Evolutionary conservation across 2,797 vertebrate genomes (phyloP).

Genomic region (Coreius guichenoti): DNA sequence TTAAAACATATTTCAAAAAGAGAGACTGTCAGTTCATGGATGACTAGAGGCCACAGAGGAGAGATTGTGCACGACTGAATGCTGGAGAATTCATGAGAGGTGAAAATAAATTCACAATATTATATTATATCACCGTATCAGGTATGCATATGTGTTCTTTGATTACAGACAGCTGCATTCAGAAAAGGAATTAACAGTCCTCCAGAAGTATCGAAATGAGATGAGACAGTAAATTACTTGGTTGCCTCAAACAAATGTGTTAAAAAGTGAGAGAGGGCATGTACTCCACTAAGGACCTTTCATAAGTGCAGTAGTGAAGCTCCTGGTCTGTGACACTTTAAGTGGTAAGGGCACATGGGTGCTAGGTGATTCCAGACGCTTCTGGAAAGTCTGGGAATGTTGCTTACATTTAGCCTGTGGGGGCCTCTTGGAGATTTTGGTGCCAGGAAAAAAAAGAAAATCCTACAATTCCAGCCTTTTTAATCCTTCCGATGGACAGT

Average conservation of each 20-base stretch:
- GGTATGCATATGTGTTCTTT: constrained; percentile 19
- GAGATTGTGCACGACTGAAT: constrained; percentile 46
- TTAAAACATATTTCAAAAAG: constrained; percentile 73
- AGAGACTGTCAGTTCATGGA: constrained; percentile 70
- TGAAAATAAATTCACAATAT: constrained; percentile 47
- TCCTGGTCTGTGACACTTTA: constrained; percentile 43
- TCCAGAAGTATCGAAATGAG: not conserved
- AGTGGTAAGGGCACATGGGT: constrained; percentile 39
- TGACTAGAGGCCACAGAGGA: constrained; percentile 53
- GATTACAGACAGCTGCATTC: constrained; percentile 29
- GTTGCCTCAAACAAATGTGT: constrained; percentile 21
- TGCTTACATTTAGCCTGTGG: constrained; percentile 62
- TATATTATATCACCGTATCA: constrained; percentile 41
- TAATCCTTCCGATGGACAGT: constrained; percentile 68
- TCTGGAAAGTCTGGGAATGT: constrained; percentile 56
- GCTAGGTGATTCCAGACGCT: constrained; percentile 55
- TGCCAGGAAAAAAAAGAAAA: constrained; percentile 73
- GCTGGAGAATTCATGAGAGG: constrained; percentile 39
- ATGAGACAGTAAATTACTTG: not conserved
- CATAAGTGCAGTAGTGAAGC: constrained; percentile 29
- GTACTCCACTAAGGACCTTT: constrained; percentile 16
- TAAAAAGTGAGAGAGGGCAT: not conserved
- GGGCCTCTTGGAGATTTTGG: constrained; percentile 68
- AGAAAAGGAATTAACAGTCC: constrained; percentile 23
- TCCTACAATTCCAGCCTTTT: constrained; percentile 73